phyloP scores from a whole-genome alignment of 2,888 invertebrate genomes.

The Cerastis leucographa region DNA sequence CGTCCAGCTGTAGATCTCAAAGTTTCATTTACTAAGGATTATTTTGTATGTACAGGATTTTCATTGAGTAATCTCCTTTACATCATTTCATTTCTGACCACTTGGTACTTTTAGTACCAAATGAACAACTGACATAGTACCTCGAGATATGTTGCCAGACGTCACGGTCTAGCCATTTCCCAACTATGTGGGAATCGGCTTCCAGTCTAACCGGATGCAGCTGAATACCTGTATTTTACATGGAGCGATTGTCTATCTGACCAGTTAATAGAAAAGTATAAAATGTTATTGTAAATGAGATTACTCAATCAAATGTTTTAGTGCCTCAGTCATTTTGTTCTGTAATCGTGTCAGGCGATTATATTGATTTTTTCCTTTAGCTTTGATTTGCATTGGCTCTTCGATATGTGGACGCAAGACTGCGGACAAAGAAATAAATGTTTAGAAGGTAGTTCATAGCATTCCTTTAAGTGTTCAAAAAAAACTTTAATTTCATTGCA shows the following conservation, averaged over 20 bases:
- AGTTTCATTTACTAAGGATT: constrained; percentile 60
- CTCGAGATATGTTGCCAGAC: neutral
- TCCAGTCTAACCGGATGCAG: neutral
- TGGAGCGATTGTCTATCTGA: neutral
- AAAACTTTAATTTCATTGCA: neutral
- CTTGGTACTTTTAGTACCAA: constrained; percentile 38
- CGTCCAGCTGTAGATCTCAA: constrained; percentile 48
- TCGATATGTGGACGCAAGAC: constrained; percentile 71
- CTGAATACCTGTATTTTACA: neutral
- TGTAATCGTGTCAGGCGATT: constrained; percentile 14
- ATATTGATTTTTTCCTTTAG: constrained; percentile 22
- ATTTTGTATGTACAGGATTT: constrained; percentile 41
- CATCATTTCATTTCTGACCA: constrained; percentile 1
- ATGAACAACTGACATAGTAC: neutral
- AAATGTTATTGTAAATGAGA: constrained; percentile 22
- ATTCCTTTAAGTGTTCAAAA: neutral
- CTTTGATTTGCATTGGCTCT: constrained; percentile 71
- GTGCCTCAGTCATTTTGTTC: constrained; percentile 55
- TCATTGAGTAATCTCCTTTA: constrained; percentile 28
- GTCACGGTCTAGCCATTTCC: neutral
- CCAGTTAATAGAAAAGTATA: constrained; percentile 3
- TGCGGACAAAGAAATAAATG: constrained; percentile 63
- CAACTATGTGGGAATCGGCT: neutral
- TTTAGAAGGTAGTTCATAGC: neutral
- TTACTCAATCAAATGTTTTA: constrained; percentile 31